Conservation (phyloP, 1,140 invertebrate species). For the Trichonephila clavipes region DNA sequence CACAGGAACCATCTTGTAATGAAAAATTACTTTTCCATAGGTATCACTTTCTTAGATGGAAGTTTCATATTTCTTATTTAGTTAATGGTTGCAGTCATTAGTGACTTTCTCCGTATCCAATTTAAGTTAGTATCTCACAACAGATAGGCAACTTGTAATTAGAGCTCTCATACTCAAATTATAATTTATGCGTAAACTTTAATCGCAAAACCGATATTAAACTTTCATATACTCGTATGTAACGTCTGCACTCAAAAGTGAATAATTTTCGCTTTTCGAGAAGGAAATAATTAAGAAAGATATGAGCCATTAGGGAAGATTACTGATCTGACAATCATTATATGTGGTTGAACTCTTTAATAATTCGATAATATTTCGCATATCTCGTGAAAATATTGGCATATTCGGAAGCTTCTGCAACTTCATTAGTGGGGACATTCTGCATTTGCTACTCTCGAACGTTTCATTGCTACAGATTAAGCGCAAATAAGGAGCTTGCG, state of each 20-base stretch:
- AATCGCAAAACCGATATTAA: slow-evolving; percentile 22
- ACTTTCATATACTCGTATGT: background rate
- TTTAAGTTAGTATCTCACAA: background rate
- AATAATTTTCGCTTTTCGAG: slow-evolving; percentile 21
- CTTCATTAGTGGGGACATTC: background rate
- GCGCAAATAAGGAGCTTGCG: background rate
- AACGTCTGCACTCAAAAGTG: background rate
- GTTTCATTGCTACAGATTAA: slow-evolving; percentile 33
- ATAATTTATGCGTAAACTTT: background rate
- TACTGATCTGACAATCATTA: slow-evolving; percentile 42
- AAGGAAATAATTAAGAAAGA: slow-evolving; percentile 48
- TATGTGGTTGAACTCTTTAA: background rate
- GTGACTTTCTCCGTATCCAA: background rate
- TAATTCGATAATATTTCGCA: slow-evolving; percentile 37
- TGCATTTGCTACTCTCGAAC: background rate
- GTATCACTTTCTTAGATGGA: background rate
- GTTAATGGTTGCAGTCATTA: background rate
- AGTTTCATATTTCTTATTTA: no score
- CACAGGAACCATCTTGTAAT: background rate
- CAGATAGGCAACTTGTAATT: background rate
- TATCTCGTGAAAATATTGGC: slow-evolving; percentile 21
- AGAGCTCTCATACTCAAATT: background rate
- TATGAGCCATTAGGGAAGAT: slow-evolving; percentile 42
- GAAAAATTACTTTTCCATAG: background rate
- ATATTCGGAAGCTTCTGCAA: background rate